phyloP scores from a whole-genome alignment of 2,888 invertebrate genomes.

The Aleiodes leptofemur region DNA sequence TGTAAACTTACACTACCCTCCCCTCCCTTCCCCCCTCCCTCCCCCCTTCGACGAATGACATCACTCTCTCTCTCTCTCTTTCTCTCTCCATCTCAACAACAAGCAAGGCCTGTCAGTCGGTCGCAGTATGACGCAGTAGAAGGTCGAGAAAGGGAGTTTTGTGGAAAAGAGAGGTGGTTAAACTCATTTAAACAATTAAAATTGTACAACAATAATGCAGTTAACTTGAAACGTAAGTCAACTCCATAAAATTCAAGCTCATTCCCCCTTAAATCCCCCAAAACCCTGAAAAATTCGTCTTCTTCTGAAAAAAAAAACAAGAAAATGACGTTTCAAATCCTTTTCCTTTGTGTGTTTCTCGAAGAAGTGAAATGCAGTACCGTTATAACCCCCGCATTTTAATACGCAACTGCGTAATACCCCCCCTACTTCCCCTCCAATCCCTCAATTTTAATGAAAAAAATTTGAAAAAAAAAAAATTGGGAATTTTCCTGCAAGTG shows the following conservation, averaged over 20 bases:
- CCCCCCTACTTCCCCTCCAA: no score
- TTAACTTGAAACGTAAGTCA: slow-evolving; percentile 8
- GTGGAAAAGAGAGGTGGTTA: slow-evolving; percentile 59
- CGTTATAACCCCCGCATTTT: slow-evolving; percentile 34
- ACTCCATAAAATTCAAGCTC: neutral
- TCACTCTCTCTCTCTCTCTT: no score
- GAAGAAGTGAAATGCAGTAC: slow-evolving; percentile 34
- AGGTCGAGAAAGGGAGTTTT: slow-evolving; percentile 47
- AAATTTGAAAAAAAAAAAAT: no score
- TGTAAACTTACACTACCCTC: no score
- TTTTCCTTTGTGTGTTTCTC: slow-evolving; percentile 15
- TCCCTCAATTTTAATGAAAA: no score
- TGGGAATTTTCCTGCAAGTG: no score
- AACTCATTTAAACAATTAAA: neutral
- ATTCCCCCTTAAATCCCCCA: no score
- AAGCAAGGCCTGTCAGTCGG: slow-evolving; percentile 55
- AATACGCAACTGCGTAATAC: no score
- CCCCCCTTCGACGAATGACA: no score
- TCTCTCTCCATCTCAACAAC: slow-evolving; percentile 48
- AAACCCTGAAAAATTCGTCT: no score
- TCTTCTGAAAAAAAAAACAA: no score
- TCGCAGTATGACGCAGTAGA: slow-evolving; percentile 72
- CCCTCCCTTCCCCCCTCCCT: no score
- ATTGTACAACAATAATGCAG: neutral
- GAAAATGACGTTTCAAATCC: slow-evolving; percentile 12